phyloP scores from a whole-genome alignment of 2,888 invertebrate genomes.

The Lapara coniferarum region DNA sequence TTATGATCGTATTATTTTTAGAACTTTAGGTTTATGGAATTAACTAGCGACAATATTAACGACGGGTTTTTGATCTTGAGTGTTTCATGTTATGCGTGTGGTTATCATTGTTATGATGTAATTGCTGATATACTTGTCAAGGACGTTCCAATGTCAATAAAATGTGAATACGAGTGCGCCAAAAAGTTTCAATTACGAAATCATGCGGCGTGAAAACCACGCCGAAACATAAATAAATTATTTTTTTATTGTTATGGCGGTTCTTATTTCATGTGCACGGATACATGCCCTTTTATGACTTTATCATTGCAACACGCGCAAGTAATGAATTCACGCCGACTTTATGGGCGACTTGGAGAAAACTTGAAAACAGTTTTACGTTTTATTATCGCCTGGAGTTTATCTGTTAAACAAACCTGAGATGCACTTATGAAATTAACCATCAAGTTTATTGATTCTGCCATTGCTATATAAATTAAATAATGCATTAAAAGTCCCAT shows the following conservation, averaged over 20 bases:
- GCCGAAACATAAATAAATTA: neutral
- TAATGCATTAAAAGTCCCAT: neutral
- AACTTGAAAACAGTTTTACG: conserved; percentile 13
- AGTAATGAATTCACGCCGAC: conserved; percentile 45
- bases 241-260: conserved; percentile 11
- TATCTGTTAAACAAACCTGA: conserved; percentile 7
- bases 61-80: neutral
- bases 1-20: too few species aligned
- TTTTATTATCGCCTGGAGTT: conserved; percentile 16
- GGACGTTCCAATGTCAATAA: neutral
- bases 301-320: conserved; percentile 45
- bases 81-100: neutral
- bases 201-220: neutral
- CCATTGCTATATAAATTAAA: neutral
- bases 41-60: neutral
- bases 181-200: neutral
- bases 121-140: conserved; percentile 1
- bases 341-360: conserved; percentile 34
- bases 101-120: neutral
- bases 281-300: conserved; percentile 45
- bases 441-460: neutral
- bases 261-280: conserved; percentile 8
- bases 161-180: neutral
- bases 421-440: neutral
- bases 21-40: neutral